Conservation (phyloP, 2,888 invertebrate species). For the Xanthorhoe spadicearia region DNA sequence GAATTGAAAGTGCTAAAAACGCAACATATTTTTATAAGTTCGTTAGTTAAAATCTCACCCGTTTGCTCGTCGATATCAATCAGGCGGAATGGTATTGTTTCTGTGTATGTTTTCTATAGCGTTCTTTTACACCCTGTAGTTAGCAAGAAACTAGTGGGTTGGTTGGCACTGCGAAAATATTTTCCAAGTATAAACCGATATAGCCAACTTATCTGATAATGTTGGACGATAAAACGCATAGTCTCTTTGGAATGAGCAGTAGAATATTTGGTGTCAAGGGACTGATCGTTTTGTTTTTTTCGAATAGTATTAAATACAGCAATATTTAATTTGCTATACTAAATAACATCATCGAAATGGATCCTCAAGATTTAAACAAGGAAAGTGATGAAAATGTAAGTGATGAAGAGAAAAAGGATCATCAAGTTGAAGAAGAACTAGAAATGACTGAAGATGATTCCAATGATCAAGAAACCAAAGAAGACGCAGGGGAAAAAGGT, state of each 20-base stretch:
- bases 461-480: slow-evolving; percentile 9
- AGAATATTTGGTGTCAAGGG: slow-evolving; percentile 8
- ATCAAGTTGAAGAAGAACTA: slow-evolving; percentile 2
- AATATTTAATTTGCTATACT: background rate
- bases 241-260: slow-evolving; percentile 15
- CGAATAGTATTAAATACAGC: background rate
- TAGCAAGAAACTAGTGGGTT: too few species aligned
- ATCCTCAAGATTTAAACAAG: slow-evolving; percentile 21
- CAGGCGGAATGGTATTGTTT: too few species aligned
- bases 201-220: slow-evolving; percentile 32
- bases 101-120: too few species aligned
- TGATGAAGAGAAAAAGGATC: background rate
- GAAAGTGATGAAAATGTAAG: slow-evolving; percentile 11
- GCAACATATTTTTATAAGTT: too few species aligned
- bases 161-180: too few species aligned
- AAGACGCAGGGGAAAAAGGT: background rate
- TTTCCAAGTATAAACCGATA: slow-evolving; percentile 23
- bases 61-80: too few species aligned
- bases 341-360: slow-evolving; percentile 24
- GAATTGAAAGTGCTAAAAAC: too few species aligned
- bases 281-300: slow-evolving; percentile 4
- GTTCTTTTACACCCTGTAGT: too few species aligned
- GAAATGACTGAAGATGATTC: background rate
- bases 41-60: too few species aligned
- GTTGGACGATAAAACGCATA: slow-evolving; percentile 27